These are phyloP conservation scores for Patagioenas fasciata DNA, from an alignment of 2,113 vertebrate species.

Conservation along the genomic window DNA sequence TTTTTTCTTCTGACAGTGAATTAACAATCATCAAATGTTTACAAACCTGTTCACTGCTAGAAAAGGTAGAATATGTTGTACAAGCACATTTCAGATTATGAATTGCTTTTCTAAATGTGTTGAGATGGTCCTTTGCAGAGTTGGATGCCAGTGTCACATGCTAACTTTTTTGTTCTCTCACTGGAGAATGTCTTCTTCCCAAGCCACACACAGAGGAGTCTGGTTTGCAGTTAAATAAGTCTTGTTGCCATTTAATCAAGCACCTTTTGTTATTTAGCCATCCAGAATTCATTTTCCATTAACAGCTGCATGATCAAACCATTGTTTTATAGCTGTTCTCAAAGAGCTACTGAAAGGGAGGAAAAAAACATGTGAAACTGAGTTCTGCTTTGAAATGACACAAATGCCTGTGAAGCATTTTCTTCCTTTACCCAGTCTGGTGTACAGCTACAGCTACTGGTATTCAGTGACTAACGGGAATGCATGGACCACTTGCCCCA, in stretches of 20 bases:
- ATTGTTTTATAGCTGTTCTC: background rate
- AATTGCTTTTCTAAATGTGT: background rate
- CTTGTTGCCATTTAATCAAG: background rate
- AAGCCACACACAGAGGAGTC: background rate
- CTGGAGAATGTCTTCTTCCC: background rate
- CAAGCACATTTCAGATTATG: background rate
- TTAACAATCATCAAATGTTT: background rate
- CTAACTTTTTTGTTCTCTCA: background rate
- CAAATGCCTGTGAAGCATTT: background rate
- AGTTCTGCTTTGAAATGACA: background rate
- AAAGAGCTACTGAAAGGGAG: background rate
- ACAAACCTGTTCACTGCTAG: background rate
- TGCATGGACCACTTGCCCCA: background rate
- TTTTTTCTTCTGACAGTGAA: background rate
- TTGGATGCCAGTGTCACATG: background rate
- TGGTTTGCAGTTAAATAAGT: background rate
- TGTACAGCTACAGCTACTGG: background rate
- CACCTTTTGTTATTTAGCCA: background rate
- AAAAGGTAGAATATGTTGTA: background rate
- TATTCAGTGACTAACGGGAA: background rate
- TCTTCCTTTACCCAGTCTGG: background rate
- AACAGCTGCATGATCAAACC: background rate
- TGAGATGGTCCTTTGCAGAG: background rate
- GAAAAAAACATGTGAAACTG: rapidly evolving
- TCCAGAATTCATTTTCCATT: background rate